These are phyloP conservation scores for Psylliodes chrysocephalus DNA, from an alignment of 2,888 invertebrate genomes.

Conservation along the genomic window DNA sequence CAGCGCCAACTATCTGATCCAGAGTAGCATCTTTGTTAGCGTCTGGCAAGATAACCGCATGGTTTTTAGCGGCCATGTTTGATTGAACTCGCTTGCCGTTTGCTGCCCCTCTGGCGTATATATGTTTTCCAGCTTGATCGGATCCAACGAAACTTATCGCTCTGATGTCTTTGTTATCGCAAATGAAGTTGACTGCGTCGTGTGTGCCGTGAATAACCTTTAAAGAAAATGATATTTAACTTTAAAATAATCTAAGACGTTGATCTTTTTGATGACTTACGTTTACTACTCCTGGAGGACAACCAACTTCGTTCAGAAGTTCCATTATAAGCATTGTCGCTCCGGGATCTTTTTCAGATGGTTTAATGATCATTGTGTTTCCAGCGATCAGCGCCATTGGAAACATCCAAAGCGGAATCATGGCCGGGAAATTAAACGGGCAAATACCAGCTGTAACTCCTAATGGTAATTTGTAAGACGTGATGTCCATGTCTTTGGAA, in stretches of 20 bases:
- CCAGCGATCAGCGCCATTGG: slow-evolving; percentile 89
- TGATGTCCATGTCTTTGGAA: slow-evolving; percentile 97
- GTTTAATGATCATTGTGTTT: slow-evolving; percentile 94
- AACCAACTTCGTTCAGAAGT: slow-evolving; percentile 91
- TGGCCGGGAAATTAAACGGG: slow-evolving; percentile 99
- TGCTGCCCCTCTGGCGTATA: slow-evolving; percentile 90
- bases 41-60: slow-evolving; percentile 96
- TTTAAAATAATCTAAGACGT: neutral
- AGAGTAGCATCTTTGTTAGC: slow-evolving; percentile 97
- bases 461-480: slow-evolving; percentile 89
- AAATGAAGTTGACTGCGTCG: slow-evolving; percentile 96
- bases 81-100: slow-evolving; percentile 93
- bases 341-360: slow-evolving; percentile 97
- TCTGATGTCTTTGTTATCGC: slow-evolving; percentile 94
- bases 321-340: slow-evolving; percentile 96
- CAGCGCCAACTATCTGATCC: slow-evolving; percentile 87
- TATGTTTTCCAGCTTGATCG: slow-evolving; percentile 94
- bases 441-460: slow-evolving; percentile 96
- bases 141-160: slow-evolving; percentile 99
- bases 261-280: slow-evolving; percentile 62
- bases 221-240: slow-evolving; percentile 18
- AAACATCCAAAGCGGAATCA: slow-evolving; percentile 99
- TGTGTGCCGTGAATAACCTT: slow-evolving; percentile 93
- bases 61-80: slow-evolving; percentile 99
- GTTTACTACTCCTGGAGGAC: slow-evolving; percentile 96